Percentiles rank a stretch among this genome's conserved stretches.
phyloP scores from a whole-genome alignment of 1,140 invertebrate species.

The Cryptotermes secundus region DNA sequence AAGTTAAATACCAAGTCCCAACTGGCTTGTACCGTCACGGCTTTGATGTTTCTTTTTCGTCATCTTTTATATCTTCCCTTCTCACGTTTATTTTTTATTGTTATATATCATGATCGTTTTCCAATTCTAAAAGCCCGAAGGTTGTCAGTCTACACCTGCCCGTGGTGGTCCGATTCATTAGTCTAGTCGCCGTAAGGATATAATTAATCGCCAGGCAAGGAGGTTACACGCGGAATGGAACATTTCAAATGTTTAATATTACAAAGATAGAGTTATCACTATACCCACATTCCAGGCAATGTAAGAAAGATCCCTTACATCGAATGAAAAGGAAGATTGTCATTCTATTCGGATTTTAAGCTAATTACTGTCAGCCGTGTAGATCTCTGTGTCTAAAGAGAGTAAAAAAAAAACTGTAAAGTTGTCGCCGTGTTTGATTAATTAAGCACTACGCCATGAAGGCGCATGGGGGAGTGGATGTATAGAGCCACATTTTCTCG shows the following conservation, averaged over 20 bases:
- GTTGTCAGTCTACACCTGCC: not conserved
- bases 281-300: not conserved
- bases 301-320: too few species aligned
- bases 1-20: not conserved
- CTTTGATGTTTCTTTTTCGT: constrained; percentile 5
- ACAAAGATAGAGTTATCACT: not conserved
- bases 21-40: not conserved
- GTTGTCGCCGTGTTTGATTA: too few species aligned
- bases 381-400: too few species aligned
- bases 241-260: not conserved
- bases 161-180: not conserved
- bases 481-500: too few species aligned
- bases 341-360: too few species aligned
- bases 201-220: not conserved
- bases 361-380: too few species aligned
- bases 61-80: not conserved
- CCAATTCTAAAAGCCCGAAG: constrained; percentile 14
- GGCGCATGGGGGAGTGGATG: too few species aligned
- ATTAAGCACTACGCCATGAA: too few species aligned
- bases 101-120: constrained; percentile 20
- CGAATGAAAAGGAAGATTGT: too few species aligned
- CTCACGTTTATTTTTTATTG: not conserved
- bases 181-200: not conserved
- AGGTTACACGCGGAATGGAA: not conserved
- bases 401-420: too few species aligned